Base-by-base conservation (phyloP, 1,140 invertebrate species). In the Pinna nobilis region DNA sequence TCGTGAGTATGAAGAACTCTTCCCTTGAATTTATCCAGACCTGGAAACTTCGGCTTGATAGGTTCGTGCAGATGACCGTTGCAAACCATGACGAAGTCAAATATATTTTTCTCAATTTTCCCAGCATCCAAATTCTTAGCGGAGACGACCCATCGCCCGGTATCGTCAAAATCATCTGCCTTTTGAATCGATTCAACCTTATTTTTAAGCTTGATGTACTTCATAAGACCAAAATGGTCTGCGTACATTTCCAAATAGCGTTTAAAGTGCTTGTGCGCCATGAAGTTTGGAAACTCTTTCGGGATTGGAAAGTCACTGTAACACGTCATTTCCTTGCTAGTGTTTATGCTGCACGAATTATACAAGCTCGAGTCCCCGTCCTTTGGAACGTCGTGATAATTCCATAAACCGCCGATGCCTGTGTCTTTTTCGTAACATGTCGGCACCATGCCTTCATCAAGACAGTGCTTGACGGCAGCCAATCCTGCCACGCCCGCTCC, bases 261-360 rank as follows among this genome's bases (percentile, higher is more conserved):
- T 25, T 84, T 73, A 28, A 91, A 75, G 39, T 87, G 79, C 3
- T 76, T 82, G 66, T 91, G 86, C 66, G 88, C 89, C 90, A 91
- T 91, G 77, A 90, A 91, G 79, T 78, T 77, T 0, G 90, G 87
- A 44, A 76, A 90, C 4, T 90, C 84, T 51, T 65, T 76, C 1
- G 90, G 89, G 30, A 89, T 89, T 0, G 90, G 90, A 63, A 90
- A 91, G 75, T 91, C 91, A 49, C 88, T 90, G 80, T 87, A 91
- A 9, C 88, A 84, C 81, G 89, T 90, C 82, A 91, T 86, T 71
- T 91, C 91, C 66, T 91, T 91, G 33, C 88, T 90, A 0, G 90
- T 90, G 74, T 91, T 91, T 7, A 90, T 89, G 33, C 91, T 85
- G 30, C 87, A 88, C 1, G 82, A 83, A 44, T 78, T 79, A 75